Evolutionary conservation across 2,888 invertebrate species (phyloP), one percentile per base, ranked within the genome.

Genomic region (Nipponacmea schrenckii): DNA sequence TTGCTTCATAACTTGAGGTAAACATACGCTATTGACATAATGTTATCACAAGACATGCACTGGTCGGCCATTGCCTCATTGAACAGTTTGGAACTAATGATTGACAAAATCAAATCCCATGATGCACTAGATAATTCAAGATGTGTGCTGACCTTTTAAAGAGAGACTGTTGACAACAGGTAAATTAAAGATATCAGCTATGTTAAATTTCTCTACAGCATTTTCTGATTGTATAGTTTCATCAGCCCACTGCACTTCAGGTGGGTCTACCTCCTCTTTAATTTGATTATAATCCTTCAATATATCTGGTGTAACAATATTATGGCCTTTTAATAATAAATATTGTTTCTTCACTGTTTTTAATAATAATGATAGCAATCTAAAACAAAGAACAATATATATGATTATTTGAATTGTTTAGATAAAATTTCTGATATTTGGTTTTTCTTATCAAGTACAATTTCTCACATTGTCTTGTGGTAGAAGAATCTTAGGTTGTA

Each of bases 161-260:
- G 67, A 70, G 62, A 27, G 10, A n/a, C 62, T 39, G 44, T 71
- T 74, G 12, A 78, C 68, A 2, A 78, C 67, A 44, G 76, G 76
- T 27, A 79, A 70, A 48, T 78, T 68, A 48, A 76, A 72, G 48
- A 78, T 75, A 62, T 65, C 56, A 62, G 73, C 71, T 50, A 79
- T 72, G 45, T 70, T 71, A 24, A 76, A 72, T 27, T 65, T 20
- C 2, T 69, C 56, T n/a, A 65, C 62, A 0, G n/a, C 62, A n/a
- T n/a, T 48, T 45, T 72, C 65, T 24, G 46, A 62, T 26, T 71
- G 70, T 44, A 20, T 66, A 20, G 62, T 64, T 67, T 83, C 78
- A 68, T 86, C 85, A 14, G 79, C 84, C 85, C 85, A 87, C 3
- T 77, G 73, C 17, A 86, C 80, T 50, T 84, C 85, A 44, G 80